Conservation (phyloP, 35 echinoderm and acorn worm genomes). For the Eucidaris tribuloides region DNA sequence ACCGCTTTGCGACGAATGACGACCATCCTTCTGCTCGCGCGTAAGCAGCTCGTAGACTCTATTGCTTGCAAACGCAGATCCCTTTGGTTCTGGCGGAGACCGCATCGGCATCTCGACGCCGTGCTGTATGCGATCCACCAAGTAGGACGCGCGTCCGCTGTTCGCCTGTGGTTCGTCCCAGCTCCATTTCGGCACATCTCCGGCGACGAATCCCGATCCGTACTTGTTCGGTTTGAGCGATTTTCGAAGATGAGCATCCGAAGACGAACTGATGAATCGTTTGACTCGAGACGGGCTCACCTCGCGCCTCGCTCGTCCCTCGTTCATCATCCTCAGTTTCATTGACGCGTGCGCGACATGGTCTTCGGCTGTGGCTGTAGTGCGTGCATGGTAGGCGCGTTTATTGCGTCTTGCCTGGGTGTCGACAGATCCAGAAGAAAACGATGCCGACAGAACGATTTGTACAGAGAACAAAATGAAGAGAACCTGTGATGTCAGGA, state of each 20-base stretch:
- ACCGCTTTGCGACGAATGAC: background rate
- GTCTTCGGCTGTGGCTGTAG: constrained; percentile 1
- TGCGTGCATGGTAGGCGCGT: constrained; percentile 1
- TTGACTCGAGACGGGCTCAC: background rate
- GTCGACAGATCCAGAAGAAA: no score
- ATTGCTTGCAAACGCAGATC: background rate
- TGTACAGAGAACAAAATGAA: no score
- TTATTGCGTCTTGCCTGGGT: no score
- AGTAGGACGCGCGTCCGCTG: background rate
- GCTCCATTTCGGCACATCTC: no score
- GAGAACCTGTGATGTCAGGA: no score
- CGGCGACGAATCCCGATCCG: background rate
- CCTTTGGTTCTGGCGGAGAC: background rate
- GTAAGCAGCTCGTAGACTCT: background rate
- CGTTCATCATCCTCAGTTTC: constrained; percentile 13
- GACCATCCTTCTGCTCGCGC: background rate
- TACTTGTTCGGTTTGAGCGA: background rate
- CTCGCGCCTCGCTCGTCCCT: background rate
- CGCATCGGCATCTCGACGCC: background rate
- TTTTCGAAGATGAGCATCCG: background rate
- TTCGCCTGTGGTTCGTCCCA: no score
- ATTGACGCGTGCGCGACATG: constrained; percentile 6
- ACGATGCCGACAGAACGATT: no score
- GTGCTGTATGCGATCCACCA: background rate
- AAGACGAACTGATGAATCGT: background rate